Conservation (phyloP, 2,113 vertebrate species). For the Aramus guarauna region DNA sequence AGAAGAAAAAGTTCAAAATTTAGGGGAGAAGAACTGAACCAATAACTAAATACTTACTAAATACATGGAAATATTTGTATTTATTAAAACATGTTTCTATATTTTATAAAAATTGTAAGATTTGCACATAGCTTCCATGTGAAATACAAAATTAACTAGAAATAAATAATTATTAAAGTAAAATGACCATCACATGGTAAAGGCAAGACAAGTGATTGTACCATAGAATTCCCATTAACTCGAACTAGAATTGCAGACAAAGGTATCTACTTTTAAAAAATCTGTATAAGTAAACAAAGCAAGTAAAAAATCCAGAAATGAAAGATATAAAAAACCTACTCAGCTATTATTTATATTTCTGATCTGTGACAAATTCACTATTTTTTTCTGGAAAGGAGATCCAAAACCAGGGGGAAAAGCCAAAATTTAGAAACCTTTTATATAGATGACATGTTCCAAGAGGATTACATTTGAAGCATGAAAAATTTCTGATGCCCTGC, state of each 20-base stretch:
- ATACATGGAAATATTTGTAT: not conserved
- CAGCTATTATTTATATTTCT: not conserved
- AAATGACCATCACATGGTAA: not conserved
- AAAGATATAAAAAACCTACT: not conserved
- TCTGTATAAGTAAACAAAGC: not conserved
- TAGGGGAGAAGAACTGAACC: not conserved
- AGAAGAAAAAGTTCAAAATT: not conserved
- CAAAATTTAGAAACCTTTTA: not conserved
- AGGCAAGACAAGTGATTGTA: not conserved
- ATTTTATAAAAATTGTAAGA: not conserved
- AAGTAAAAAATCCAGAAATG: not conserved
- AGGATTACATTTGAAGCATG: not conserved
- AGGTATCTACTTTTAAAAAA: fast-evolving
- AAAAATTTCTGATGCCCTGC: not conserved
- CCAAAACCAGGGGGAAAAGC: not conserved
- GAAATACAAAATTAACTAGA: not conserved
- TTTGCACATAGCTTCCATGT: not conserved
- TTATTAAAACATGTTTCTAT: not conserved
- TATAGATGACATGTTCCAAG: not conserved
- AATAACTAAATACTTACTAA: not conserved
- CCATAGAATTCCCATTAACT: not conserved
- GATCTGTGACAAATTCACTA: fast-evolving
- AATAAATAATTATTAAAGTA: not conserved
- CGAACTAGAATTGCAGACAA: not conserved
- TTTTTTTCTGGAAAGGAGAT: not conserved